phyloP scores from a whole-genome alignment of 2,888 invertebrate genomes.

The Empis livida region DNA sequence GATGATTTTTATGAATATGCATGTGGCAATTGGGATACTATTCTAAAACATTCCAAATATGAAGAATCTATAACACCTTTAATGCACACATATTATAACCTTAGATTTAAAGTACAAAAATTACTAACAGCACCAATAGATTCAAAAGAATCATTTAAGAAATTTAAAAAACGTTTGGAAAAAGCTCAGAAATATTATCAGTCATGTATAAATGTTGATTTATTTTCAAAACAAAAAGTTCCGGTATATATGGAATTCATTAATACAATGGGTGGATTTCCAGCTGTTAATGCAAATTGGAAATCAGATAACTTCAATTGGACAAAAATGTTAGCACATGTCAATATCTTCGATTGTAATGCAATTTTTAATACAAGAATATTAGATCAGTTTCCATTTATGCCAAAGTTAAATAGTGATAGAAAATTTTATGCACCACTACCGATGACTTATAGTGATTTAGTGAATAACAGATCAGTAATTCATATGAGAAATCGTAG shows the following conservation, averaged over 20 bases:
- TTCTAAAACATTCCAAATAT: neutral
- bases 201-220: neutral
- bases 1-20: constrained; percentile 1
- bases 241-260: neutral
- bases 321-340: neutral
- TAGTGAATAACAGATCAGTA: neutral
- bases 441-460: neutral
- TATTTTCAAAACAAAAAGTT: neutral
- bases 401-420: neutral
- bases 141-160: neutral
- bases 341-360: neutral
- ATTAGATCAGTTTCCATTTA: neutral
- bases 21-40: neutral
- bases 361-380: neutral
- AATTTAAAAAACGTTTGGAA: neutral
- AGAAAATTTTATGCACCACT: neutral
- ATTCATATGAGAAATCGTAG: neutral
- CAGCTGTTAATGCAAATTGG: neutral
- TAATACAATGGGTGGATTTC: neutral
- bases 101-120: neutral
- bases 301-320: neutral
- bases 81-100: neutral
- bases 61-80: neutral
- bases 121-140: neutral
- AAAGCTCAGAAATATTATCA: neutral